These are phyloP conservation scores for Dermolepida albohirtum DNA, from an alignment of 2,888 invertebrate species.

Conservation along the genomic window DNA sequence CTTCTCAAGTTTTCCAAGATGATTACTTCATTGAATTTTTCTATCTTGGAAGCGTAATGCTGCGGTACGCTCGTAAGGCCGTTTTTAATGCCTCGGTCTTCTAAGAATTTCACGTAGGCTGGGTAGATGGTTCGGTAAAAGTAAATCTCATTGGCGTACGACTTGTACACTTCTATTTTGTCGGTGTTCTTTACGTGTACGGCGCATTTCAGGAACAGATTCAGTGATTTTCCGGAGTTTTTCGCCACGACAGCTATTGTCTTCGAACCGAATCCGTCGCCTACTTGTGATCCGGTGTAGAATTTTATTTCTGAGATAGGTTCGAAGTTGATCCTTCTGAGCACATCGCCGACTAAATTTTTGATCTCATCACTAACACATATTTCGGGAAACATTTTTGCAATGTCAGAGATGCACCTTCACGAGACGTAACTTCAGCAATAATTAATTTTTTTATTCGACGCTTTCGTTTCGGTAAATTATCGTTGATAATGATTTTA, in stretches of 20 bases:
- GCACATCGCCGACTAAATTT: not conserved
- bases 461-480: too few species aligned
- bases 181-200: not conserved
- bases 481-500: too few species aligned
- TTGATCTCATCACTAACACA: slow-evolving; percentile 6
- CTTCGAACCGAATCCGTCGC: slow-evolving; percentile 36
- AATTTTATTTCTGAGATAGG: slow-evolving; percentile 10
- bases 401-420: too few species aligned
- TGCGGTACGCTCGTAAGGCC: slow-evolving; percentile 34
- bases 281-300: slow-evolving; percentile 23
- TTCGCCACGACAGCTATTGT: slow-evolving; percentile 22
- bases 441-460: too few species aligned
- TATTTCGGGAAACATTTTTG: not conserved
- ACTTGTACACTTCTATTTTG: not conserved
- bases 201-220: slow-evolving; percentile 38
- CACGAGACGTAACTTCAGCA: too few species aligned
- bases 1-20: slow-evolving; percentile 55
- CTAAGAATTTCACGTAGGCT: slow-evolving; percentile 21
- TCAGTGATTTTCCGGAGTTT: slow-evolving; percentile 2
- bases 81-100: not conserved
- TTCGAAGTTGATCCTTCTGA: not conserved
- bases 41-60: slow-evolving; percentile 36
- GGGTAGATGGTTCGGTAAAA: slow-evolving; percentile 39
- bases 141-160: slow-evolving; percentile 35
- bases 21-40: slow-evolving; percentile 47